These are phyloP conservation scores for Eunapius fragilis DNA, from an alignment of 37 sponge, comb jelly and placozoan genomes.

Conservation along the genomic window DNA sequence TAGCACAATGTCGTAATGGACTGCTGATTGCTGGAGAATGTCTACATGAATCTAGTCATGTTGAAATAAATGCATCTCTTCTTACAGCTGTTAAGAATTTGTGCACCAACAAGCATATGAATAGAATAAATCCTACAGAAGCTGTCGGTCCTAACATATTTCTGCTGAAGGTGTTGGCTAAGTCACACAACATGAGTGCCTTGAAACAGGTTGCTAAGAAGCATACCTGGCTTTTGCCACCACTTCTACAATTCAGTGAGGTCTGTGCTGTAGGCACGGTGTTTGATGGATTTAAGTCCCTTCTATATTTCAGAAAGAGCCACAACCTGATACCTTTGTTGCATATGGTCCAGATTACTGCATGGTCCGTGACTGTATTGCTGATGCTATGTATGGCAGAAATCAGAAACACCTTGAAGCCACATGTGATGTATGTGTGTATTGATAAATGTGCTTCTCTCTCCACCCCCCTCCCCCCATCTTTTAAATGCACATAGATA, in stretches of 20 bases:
- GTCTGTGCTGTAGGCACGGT: neutral
- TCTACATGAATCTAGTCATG: neutral
- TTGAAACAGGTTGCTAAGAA: constrained; percentile 18
- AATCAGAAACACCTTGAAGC: constrained; percentile 15
- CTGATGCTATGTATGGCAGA: constrained; percentile 34
- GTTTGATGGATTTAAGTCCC: neutral
- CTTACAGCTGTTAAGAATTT: constrained; percentile 1
- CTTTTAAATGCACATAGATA: no score
- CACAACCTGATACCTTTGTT: constrained; percentile 56
- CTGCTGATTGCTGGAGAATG: neutral
- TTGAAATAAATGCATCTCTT: neutral
- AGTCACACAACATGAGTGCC: constrained; percentile 37
- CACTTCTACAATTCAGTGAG: neutral
- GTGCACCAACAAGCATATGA: constrained; percentile 20
- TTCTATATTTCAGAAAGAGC: constrained; percentile 16
- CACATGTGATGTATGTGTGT: constrained; percentile 33
- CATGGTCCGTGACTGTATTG: constrained; percentile 31
- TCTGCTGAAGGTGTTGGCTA: constrained; percentile 62
- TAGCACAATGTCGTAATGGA: neutral
- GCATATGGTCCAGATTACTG: constrained; percentile 41
- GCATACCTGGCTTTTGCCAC: constrained; percentile 49
- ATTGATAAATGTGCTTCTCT: no score
- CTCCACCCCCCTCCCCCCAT: no score
- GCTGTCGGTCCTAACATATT: constrained; percentile 36
- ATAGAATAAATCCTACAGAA: constrained; percentile 8